Percentiles rank a stretch among this genome's conserved stretches.
phyloP scores from a whole-genome alignment of 2,888 invertebrate genomes.

The Priocnemis perturbator region DNA sequence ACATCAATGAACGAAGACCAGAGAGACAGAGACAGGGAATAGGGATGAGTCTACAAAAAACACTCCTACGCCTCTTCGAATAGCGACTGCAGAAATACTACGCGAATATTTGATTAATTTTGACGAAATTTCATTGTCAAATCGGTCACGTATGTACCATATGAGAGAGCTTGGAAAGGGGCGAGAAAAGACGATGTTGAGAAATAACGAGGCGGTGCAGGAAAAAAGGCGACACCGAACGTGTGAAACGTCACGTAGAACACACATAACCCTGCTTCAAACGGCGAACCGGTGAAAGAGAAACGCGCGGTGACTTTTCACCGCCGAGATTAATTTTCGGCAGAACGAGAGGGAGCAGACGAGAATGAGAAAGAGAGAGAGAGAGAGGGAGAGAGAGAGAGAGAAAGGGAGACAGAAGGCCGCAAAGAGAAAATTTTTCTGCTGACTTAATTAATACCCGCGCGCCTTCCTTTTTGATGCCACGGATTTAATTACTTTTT shows the following conservation, averaged over 20 bases:
- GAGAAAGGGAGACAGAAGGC: slow-evolving; percentile 7
- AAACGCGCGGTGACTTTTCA: slow-evolving; percentile 51
- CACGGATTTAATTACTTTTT: slow-evolving; percentile 73
- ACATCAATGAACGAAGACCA: slow-evolving; percentile 15
- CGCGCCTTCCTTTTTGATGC: slow-evolving; percentile 52
- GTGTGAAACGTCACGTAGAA: slow-evolving; percentile 23
- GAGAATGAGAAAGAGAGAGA: background rate
- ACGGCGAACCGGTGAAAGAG: slow-evolving; percentile 9
- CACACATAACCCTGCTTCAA: slow-evolving; percentile 14
- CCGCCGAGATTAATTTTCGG: slow-evolving; percentile 61
- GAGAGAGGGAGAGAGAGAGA: background rate
- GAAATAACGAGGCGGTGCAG: slow-evolving; percentile 19
- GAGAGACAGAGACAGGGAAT: slow-evolving; percentile 15
- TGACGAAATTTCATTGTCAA: no score
- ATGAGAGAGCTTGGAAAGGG: no score
- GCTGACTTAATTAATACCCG: slow-evolving; percentile 69
- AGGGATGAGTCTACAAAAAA: slow-evolving; percentile 3
- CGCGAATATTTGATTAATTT: no score
- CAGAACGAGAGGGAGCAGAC: slow-evolving; percentile 1
- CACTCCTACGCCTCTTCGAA: no score
- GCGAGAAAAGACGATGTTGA: no score
- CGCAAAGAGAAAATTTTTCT: slow-evolving; percentile 46
- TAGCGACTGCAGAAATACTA: no score
- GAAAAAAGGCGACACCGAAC: slow-evolving; percentile 13
- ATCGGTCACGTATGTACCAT: no score